These are phyloP conservation scores for Spheniscus humboldti DNA, from an alignment of 2,797 vertebrate species.

Conservation along the genomic window DNA sequence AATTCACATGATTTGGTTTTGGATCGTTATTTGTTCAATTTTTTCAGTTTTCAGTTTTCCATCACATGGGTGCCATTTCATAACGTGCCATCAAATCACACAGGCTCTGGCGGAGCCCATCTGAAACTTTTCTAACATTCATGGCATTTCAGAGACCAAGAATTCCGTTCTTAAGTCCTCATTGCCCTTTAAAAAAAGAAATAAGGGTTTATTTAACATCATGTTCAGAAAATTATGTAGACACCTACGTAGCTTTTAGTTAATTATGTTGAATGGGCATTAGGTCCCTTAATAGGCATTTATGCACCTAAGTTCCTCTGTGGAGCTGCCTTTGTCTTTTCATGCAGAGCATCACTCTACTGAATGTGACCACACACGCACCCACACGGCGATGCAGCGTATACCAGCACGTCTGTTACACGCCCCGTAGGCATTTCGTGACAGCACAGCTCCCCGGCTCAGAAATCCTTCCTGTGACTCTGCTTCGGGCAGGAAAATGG, in stretches of 20 bases:
- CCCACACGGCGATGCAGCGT: accelerated
- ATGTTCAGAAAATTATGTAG: background rate
- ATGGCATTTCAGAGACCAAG: background rate
- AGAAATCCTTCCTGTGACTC: background rate
- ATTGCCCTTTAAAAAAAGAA: background rate
- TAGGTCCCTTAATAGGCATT: background rate
- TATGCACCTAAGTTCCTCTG: background rate
- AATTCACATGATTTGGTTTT: no score
- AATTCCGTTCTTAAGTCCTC: background rate
- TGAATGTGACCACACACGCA: accelerated
- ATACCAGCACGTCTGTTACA: no score
- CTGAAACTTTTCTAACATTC: no score
- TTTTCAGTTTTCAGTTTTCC: background rate
- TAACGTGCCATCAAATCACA: background rate
- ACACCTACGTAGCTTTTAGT: background rate
- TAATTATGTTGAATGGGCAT: background rate
- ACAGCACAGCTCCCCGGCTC: background rate
- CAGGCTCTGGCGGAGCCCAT: background rate
- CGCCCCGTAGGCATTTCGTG: background rate
- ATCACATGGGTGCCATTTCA: accelerated
- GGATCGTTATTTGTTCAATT: accelerated
- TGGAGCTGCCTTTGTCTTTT: background rate
- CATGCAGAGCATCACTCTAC: background rate
- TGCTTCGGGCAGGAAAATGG: background rate
- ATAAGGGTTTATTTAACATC: background rate